Conservation (phyloP, 2,113 vertebrate genomes). For the Elephas maximus region DNA sequence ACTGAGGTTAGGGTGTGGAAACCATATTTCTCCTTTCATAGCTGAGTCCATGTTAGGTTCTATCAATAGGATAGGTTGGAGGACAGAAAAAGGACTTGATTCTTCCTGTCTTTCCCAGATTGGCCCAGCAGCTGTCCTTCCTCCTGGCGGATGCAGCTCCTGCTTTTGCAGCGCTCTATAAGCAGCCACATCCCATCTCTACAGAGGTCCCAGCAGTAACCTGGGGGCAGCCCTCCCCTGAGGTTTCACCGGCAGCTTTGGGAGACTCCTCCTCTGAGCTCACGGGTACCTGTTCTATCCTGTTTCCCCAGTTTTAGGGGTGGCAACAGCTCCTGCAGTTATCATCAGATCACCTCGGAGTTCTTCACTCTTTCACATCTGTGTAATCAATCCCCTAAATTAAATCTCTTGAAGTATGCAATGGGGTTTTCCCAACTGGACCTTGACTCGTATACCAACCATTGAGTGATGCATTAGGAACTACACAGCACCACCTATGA, state of each 20-base stretch:
- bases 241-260: background rate
- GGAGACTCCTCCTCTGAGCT: background rate
- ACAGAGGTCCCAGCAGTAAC: background rate
- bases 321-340: background rate
- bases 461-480: background rate
- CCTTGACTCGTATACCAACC: background rate
- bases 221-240: background rate
- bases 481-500: background rate
- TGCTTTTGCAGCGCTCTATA: background rate
- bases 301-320: background rate
- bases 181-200: background rate
- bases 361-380: background rate
- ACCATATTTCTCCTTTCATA: conserved; percentile 38
- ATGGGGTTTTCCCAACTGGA: background rate
- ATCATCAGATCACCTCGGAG: background rate
- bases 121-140: background rate
- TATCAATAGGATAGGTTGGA: conserved; percentile 11
- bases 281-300: background rate
- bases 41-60: background rate
- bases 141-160: background rate
- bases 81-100: background rate
- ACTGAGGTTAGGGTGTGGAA: conserved; percentile 36
- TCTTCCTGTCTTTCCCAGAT: background rate
- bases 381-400: background rate
- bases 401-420: background rate